A percentile compares a stretch with the other conserved stretches of the same genome.
These are phyloP conservation scores for Amiota mariae DNA, from an alignment of 2,888 invertebrate species.

Conservation along the genomic window DNA sequence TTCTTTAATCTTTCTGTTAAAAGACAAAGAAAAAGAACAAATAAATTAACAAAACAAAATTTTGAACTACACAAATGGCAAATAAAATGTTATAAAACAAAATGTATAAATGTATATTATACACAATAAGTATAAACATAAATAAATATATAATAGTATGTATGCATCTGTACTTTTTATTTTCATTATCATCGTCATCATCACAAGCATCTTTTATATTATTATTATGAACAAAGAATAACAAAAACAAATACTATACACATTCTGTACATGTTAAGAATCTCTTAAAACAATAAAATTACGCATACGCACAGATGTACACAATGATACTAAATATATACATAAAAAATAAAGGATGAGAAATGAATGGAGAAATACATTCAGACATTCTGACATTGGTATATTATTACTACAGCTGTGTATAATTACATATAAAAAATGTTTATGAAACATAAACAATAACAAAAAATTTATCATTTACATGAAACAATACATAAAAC, in stretches of 20 bases:
- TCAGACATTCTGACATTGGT: background rate
- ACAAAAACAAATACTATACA: background rate
- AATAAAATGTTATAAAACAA: slow-evolving; percentile 1
- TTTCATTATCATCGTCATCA: slow-evolving; percentile 9
- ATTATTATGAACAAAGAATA: background rate
- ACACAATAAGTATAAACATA: no score
- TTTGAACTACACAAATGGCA: slow-evolving; percentile 17
- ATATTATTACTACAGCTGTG: slow-evolving; percentile 1
- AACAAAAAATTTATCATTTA: slow-evolving; percentile 18
- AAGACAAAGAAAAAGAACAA: background rate
- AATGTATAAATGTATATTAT: no score
- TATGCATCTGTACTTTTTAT: background rate
- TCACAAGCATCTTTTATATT: background rate
- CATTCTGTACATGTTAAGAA: slow-evolving; percentile 16
- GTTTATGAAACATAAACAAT: slow-evolving; percentile 48
- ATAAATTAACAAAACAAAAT: background rate
- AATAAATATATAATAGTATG: background rate
- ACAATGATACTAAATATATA: background rate
- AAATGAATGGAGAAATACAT: background rate
- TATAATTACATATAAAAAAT: slow-evolving; percentile 48
- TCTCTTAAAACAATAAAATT: slow-evolving; percentile 43
- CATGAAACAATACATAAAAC: no score
- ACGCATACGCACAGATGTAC: slow-evolving; percentile 51
- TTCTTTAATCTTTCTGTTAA: slow-evolving; percentile 4
- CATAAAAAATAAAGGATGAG: background rate